These are phyloP conservation scores for Plecturocebus donacophilus DNA, from an alignment of 2,113 vertebrate genomes.

Conservation along the genomic window DNA sequence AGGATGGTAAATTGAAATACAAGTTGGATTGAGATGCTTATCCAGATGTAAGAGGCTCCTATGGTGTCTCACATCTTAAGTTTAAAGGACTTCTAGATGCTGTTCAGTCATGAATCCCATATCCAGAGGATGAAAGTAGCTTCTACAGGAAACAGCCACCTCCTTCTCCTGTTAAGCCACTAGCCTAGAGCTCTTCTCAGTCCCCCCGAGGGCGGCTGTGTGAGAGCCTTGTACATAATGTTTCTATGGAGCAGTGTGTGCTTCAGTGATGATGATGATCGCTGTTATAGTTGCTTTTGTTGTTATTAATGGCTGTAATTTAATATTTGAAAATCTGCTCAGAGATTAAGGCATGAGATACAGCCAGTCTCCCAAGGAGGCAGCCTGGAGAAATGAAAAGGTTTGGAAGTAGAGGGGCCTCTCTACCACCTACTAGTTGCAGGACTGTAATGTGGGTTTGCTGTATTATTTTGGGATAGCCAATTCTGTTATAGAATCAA, in stretches of 20 bases:
- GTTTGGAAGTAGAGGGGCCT: not conserved
- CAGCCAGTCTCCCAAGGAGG: not conserved
- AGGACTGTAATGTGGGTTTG: not conserved
- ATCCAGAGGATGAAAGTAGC: not conserved
- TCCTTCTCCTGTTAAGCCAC: not conserved
- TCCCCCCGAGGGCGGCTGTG: too few relatives aligned
- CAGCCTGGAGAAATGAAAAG: not conserved
- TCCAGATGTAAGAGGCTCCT: not conserved
- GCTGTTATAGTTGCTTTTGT: not conserved
- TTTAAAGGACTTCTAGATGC: not conserved
- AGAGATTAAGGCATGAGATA: not conserved
- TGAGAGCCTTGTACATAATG: not conserved
- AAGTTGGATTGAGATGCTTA: not conserved
- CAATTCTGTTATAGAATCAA: not conserved
- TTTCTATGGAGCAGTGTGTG: not conserved
- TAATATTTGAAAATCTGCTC: not conserved
- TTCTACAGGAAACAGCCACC: not conserved
- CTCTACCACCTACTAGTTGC: not conserved
- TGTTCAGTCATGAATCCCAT: not conserved
- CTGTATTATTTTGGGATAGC: not conserved
- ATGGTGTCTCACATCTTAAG: not conserved
- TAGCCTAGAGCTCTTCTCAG: not conserved
- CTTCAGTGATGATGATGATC: not conserved
- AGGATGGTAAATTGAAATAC: not conserved
- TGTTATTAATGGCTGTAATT: not conserved